Base-by-base conservation (phyloP, 2,113 vertebrate genomes). In the Papio anubis region DNA sequence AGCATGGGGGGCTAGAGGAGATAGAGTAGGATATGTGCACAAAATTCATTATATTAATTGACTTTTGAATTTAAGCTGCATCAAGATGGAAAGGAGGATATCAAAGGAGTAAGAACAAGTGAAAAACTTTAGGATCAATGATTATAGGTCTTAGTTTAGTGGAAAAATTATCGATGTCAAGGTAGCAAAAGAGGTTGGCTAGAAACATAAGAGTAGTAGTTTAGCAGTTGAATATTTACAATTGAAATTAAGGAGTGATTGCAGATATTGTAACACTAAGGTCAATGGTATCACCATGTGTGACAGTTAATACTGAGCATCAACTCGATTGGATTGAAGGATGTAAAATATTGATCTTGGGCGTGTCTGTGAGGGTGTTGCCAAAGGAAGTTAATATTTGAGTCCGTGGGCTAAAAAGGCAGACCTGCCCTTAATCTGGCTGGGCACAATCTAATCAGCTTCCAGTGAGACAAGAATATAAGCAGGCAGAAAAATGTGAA, bases 171-270 rank as follows among this genome's bases (percentile, higher is more conserved):
- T 55, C 81, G 50, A 25, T 23, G 12, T 83, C 40, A 85, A 75
- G 21, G 27, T 80, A 45, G 20, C 18, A 82, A 66, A 66, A 30
- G 13, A 92, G 61, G 13, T 86, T 70, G 76, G 21, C 10, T 83
- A 85, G 30, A 76, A 86, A 83, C 38, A 59, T 68, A 66, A 88
- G 25, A 93, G 6, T 81, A 2, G 2, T 79, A 38, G 48, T 50
- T 66, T 40, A 88, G 94, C 78, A 92, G 52, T 48, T 96, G 9
- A 25, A 89, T 59, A 2, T 70, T 91, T 96, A 70, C 68, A 83
- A 70, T 40, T 14, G 30, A 76, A 95, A 72, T 90, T 27, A 88
- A 79, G 38, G n/a, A 48, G 8, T 79, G 10, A 52, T 84, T 83
- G 57, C 16, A 55, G 52, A 52, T 82, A n/a, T 55, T 70, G 5